Evolutionary conservation across 2,113 vertebrate genomes (phyloP), one percentile per base, ranked within the genome.

Genomic region (Sebastes fasciatus): DNA sequence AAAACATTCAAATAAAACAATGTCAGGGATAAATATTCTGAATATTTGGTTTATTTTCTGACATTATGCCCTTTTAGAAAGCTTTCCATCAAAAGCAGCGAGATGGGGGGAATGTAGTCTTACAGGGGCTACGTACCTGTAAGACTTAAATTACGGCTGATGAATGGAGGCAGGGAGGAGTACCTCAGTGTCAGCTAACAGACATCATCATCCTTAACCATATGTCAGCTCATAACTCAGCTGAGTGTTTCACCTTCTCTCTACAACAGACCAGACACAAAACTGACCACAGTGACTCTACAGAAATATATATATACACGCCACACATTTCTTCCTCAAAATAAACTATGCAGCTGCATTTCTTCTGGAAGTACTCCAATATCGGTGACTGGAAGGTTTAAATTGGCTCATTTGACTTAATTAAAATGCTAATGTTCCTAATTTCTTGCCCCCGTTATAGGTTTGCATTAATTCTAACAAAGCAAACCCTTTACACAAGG

Each of bases 201-300:
- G 19, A 43, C 3, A 55, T 4, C 71, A 67, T 54, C 9, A 40
- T 60, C 52, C 34, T 82, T 43, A 64, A 66, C 61, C 6, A 3
- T 42, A 68, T 48, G 9, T 63, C 75, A 72, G 66, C 23, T 86
- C 45, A 73, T 66, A 68, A 79, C 48, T 76, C 46, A 11, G 21
- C 34, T n/a, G 13, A 69, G 8, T 48, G 34, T 71, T 79, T 67
- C 26, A 52, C 26, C 42, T 4, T 42, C 51, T 42, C 26, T 13
- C 49, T 54, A 12, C 67, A 2, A 40, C 23, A 14, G 45, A 45
- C 1, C 11, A 74, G 68, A 67, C 45, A 65, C 23, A 11, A 6
- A 19, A n/a, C 42, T 45, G n/a, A 58, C 54, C 52, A 12, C 40
- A 77, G n/a, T 54, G 14, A 71, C 68, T 58, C 43, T 11, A n/a